Percentiles rank a stretch among this genome's conserved stretches.
Evolutionary conservation across 35 echinoderm and acorn worm genomes (phyloP).

Genomic region (Ophiothrix spiculata): DNA sequence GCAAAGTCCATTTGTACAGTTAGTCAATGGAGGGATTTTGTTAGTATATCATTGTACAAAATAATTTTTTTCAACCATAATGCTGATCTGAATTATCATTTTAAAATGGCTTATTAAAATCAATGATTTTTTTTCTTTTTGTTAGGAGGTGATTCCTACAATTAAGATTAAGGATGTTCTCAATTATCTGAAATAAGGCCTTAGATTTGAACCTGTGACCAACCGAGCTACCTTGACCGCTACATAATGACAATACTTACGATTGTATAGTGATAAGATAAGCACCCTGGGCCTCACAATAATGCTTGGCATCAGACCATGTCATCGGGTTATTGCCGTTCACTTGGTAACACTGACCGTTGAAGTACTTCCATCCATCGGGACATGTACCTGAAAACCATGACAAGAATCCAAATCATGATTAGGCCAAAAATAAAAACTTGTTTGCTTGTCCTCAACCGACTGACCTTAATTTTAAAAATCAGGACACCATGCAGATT

Average conservation of each 20-base stretch:
- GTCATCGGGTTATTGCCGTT: conserved; percentile 35
- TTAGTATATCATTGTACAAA: no score
- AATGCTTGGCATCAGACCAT: conserved; percentile 62
- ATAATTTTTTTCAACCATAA: no score
- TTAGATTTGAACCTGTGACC: background rate
- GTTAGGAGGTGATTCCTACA: no score
- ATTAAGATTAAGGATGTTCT: no score
- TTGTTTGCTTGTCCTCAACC: no score
- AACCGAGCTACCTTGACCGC: background rate
- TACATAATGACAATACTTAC: conserved; percentile 29
- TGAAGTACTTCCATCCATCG: conserved; percentile 67
- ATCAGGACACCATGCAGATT: no score
- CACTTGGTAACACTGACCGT: conserved; percentile 76
- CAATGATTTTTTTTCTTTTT: no score
- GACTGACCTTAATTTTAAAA: no score
- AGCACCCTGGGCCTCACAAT: conserved; percentile 74
- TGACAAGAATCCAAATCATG: no score
- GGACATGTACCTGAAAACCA: conserved; percentile 79
- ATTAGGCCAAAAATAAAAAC: no score
- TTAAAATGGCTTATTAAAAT: background rate
- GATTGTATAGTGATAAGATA: conserved; percentile 53
- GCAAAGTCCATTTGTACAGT: no score
- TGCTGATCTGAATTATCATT: background rate
- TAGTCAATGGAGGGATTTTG: no score
- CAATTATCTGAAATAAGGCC: background rate